A percentile compares a stretch with the other conserved stretches of the same genome.
Evolutionary conservation across 2,888 invertebrate species (phyloP).

Genomic region (Tillus elongatus): DNA sequence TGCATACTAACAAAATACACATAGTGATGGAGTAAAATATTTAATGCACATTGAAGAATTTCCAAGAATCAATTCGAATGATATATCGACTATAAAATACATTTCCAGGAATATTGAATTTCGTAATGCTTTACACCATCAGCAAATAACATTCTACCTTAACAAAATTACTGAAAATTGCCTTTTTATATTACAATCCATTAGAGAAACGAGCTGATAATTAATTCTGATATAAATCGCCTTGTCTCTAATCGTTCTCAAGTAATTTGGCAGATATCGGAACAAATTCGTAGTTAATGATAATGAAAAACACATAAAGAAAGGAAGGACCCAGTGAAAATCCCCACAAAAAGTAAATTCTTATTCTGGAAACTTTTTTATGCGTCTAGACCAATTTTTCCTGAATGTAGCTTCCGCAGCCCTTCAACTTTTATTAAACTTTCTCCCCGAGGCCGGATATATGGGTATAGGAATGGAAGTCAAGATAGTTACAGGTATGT

Average conservation of each 20-base stretch:
- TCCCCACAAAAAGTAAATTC: too few relatives aligned
- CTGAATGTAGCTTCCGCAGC: too few relatives aligned
- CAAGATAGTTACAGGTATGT: conserved; percentile 15
- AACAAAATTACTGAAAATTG: too few relatives aligned
- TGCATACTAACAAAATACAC: too few relatives aligned
- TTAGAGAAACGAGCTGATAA: too few relatives aligned
- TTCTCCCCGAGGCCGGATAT: conserved; percentile 10
- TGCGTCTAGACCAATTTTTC: conserved; percentile 4
- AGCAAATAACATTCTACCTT: too few relatives aligned
- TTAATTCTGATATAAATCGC: too few relatives aligned
- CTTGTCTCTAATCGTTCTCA: too few relatives aligned
- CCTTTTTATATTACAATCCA: too few relatives aligned
- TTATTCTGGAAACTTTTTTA: not conserved
- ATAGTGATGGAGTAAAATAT: too few relatives aligned
- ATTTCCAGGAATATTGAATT: not conserved
- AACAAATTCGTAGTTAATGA: conserved; percentile 2
- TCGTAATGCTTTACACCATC: too few relatives aligned
- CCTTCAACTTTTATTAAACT: not conserved
- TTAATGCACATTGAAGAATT: conserved; percentile 2
- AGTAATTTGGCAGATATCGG: not conserved
- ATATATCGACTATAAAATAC: conserved; percentile 3
- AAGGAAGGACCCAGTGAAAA: too few relatives aligned
- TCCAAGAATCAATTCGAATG: conserved; percentile 2
- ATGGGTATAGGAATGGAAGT: conserved; percentile 11
- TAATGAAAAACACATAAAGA: not conserved